These are phyloP conservation scores for Heteromormyrus szaboi DNA, from an alignment of 2,797 vertebrate species.

Conservation along the genomic window DNA sequence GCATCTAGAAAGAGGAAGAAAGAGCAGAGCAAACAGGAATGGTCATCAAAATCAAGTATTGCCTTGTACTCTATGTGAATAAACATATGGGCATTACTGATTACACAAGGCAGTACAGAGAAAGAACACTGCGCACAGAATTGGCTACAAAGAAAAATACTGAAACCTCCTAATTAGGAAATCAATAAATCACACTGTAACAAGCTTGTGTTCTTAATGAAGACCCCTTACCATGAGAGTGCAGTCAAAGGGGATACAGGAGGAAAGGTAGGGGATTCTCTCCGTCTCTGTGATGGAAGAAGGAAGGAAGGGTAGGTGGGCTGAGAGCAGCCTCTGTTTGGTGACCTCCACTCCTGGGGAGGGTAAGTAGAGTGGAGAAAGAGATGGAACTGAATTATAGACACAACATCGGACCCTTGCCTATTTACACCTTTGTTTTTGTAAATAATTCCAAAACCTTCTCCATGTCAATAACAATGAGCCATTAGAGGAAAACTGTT, in stretches of 20 bases:
- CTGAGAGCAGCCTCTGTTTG: constrained; percentile 83
- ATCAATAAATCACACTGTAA: not conserved
- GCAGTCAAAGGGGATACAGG: constrained; percentile 82
- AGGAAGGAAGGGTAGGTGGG: constrained; percentile 78
- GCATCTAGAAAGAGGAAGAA: constrained; percentile 55
- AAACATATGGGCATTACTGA: not conserved
- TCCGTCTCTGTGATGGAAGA: constrained; percentile 73
- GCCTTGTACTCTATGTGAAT: not conserved
- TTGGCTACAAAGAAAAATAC: not conserved
- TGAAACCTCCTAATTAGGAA: not conserved
- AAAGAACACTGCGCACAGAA: not conserved
- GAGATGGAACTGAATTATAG: not conserved
- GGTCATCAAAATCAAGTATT: not conserved
- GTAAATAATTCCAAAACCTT: not conserved
- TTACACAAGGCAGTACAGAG: not conserved
- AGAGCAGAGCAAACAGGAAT: not conserved
- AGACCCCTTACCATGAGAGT: constrained; percentile 67
- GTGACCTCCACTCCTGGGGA: constrained; percentile 74
- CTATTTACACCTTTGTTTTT: not conserved
- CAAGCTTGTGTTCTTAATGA: not conserved
- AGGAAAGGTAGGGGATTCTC: constrained; percentile 82
- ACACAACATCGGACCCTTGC: too few relatives aligned
- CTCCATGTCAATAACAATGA: not conserved
- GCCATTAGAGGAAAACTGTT: not conserved
- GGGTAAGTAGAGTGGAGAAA: not conserved